Conservation (phyloP, 2,888 invertebrate genomes). For the Spodoptera littoralis region DNA sequence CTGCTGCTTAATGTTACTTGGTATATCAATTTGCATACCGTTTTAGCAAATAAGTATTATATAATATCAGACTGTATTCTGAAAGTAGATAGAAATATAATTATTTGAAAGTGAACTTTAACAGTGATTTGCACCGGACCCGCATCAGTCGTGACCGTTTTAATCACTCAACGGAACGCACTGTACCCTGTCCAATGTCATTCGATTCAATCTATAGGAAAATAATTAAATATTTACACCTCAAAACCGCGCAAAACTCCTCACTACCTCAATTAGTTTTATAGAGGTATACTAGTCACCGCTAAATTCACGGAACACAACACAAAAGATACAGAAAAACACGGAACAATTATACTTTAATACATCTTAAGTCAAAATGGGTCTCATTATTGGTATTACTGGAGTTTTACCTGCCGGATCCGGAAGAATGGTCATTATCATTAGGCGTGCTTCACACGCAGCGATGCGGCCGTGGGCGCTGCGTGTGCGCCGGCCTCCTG, state of each 20-base stretch:
- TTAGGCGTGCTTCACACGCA: conserved; percentile 51
- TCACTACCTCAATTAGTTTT: conserved; percentile 9
- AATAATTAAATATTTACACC: conserved; percentile 12
- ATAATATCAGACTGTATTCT: conserved; percentile 35
- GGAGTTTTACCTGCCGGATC: conserved; percentile 58
- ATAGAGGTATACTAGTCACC: conserved; percentile 20
- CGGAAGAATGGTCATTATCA: conserved; percentile 55
- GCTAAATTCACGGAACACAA: neutral
- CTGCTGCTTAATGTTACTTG: conserved; percentile 16
- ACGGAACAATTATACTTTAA: conserved; percentile 35
- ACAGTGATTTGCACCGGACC: conserved; percentile 58
- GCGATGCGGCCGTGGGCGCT: conserved; percentile 45
- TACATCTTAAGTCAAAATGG: conserved; percentile 29
- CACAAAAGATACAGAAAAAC: conserved; percentile 5
- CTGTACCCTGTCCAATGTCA: conserved; percentile 67
- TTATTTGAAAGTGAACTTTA: conserved; percentile 60
- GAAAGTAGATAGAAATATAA: conserved; percentile 44
- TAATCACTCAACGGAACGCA: conserved; percentile 69
- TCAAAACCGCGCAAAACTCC: neutral
- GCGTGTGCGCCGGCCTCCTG: conserved; percentile 47
- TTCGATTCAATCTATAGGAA: conserved; percentile 42
- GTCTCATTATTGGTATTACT: conserved; percentile 39
- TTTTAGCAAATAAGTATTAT: conserved; percentile 23
- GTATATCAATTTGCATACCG: conserved; percentile 24
- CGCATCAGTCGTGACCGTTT: conserved; percentile 71